Base-by-base conservation (phyloP, 1,140 invertebrate species). In the Holotrichia oblita region DNA sequence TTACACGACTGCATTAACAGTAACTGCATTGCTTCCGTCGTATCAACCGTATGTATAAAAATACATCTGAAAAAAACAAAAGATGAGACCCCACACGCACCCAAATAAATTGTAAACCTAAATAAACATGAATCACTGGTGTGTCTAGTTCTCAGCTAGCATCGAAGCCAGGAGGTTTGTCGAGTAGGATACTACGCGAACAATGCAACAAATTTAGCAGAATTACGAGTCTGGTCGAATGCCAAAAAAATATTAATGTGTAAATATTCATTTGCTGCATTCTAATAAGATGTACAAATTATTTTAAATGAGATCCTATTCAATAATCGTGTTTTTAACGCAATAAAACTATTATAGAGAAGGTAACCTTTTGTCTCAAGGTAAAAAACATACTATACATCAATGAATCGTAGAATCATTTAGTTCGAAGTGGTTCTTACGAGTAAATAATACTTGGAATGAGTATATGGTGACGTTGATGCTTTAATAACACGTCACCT, bases 101-200 rank as follows among this genome's bases (percentile, higher is more conserved):
- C 61, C 61, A 69, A 69, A 69, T 34, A 69, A 69, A 69, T 69
- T 69, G 61, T 69, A 69, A 69, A 69, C 17, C 27, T 27, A 69
- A 17, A 69, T 69, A 69, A 69, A 69, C 61, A 14, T 69, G 61
- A 69, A 27, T 69, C 61, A 69, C 12, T 14, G 44, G 10, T 48
- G 12, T 27, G 61, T 69, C 61, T 69, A 69, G 61, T 27, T 69
- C 61, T 69, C 27, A 27, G 61, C 61, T 17, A 17, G 7, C 14
- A 0, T n/a, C n/a, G 17, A 55, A 55, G 17, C 48, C 17, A n/a
- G 17, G 17, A 14, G 7, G 14, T 55, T 55, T 55, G n/a, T 17
- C 48, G 14, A 44, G 0, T 44, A 44, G 27, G 27, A 55, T 55
- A 17, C 14, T 17, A 55, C 12, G 48, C 17, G 48, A n/a, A 55